phyloP scores from a whole-genome alignment of 2,888 invertebrate species.

The Drosophila emarginata region DNA sequence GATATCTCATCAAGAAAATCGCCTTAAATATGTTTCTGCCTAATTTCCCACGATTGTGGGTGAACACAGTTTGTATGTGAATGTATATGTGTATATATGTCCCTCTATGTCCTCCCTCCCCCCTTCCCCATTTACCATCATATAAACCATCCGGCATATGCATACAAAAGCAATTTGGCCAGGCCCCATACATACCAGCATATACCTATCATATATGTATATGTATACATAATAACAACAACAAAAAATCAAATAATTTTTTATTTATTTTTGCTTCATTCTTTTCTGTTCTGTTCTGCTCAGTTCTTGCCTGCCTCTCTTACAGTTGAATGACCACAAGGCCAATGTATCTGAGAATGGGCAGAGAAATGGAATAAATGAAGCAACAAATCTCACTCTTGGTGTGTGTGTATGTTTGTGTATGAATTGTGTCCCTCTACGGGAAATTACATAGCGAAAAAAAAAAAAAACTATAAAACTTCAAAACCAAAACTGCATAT shows the following conservation, averaged over 20 bases:
- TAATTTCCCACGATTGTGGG: constrained; percentile 65
- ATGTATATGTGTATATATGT: not conserved
- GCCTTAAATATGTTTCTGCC: constrained; percentile 77
- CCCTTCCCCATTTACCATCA: not conserved
- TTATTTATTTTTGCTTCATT: constrained; percentile 52
- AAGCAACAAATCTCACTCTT: constrained; percentile 44
- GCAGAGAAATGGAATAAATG: constrained; percentile 53
- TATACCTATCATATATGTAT: constrained; percentile 17
- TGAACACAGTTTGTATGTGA: constrained; percentile 13
- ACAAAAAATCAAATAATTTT: constrained; percentile 66
- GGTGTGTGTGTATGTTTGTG: not conserved
- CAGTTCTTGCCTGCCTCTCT: constrained; percentile 52
- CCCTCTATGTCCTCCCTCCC: too few relatives aligned
- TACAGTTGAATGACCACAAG: constrained; percentile 71
- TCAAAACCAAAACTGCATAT: constrained; percentile 10
- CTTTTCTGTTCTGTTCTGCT: constrained; percentile 15
- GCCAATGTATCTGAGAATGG: constrained; percentile 41
- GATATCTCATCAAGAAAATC: constrained; percentile 75
- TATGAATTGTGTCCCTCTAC: constrained; percentile 4
- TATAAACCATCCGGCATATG: constrained; percentile 60
- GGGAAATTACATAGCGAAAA: constrained; percentile 53
- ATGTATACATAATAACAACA: constrained; percentile 41
- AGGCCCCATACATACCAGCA: not conserved
- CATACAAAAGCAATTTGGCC: constrained; percentile 72
- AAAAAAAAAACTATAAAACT: constrained; percentile 15